phyloP scores from a whole-genome alignment of 2,888 invertebrate species.

The Protophormia terraenovae region DNA sequence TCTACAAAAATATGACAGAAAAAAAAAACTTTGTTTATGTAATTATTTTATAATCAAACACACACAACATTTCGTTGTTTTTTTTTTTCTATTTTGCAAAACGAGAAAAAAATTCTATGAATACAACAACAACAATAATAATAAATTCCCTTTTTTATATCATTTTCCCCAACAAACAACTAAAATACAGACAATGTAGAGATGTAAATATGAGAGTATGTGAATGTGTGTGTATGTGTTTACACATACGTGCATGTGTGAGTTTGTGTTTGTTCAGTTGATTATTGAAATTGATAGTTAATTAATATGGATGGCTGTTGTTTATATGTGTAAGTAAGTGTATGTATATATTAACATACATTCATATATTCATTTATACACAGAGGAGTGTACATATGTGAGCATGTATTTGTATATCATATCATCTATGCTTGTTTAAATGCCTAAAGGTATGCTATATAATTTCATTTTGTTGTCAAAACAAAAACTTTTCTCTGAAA shows the following conservation, averaged over 20 bases:
- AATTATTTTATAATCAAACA: conserved; percentile 66
- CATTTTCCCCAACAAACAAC: conserved; percentile 1
- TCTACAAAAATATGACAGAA: conserved; percentile 5
- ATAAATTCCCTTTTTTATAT: conserved; percentile 22
- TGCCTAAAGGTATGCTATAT: conserved; percentile 68
- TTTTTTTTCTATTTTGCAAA: conserved; percentile 11
- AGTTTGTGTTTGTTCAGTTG: conserved; percentile 57
- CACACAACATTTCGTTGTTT: conserved; percentile 41
- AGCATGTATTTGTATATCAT: conserved; percentile 58
- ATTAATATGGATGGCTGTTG: conserved; percentile 65
- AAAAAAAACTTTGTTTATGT: conserved; percentile 40
- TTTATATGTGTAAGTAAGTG: background rate
- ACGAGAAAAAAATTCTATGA: background rate
- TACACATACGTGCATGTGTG: conserved; percentile 14
- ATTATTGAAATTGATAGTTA: conserved; percentile 69
- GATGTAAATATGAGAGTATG: background rate
- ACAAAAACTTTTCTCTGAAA: conserved; percentile 67
- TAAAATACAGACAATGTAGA: background rate
- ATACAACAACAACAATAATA: conserved; percentile 17
- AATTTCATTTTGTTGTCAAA: conserved; percentile 68
- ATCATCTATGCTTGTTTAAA: conserved; percentile 60
- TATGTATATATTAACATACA: background rate
- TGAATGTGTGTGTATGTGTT: background rate
- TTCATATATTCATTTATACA: background rate
- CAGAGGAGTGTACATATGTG: background rate